Evolutionary conservation across 2,797 vertebrate genomes (phyloP), one percentile per base, ranked within the genome.

Genomic region (Gallinago solitaria): DNA sequence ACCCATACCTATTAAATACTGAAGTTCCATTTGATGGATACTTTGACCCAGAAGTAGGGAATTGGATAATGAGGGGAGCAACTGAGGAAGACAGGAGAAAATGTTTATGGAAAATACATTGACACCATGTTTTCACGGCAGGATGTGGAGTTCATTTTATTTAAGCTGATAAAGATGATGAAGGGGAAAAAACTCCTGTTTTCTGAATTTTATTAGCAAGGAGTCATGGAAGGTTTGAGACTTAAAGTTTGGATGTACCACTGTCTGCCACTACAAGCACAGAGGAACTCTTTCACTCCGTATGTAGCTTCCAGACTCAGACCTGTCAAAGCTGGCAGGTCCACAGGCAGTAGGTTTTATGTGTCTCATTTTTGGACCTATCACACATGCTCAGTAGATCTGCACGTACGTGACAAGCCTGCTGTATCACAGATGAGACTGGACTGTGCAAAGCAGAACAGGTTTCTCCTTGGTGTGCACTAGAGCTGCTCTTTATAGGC

Each of bases 321-420:
- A 93, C 86, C 51, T 95, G 94, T 82, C 92, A 95, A 87, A 96
- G 45, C 56, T 96, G 94, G 94, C 95, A 92, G 63, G 77, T 93
- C 77, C 74, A 76, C 74, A 86, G 83, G 85, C 90, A 56, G 54
- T 19, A 68, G 67, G 20, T 79, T 95, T 96, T 90, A 82, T 90
- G 56, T 90, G 93, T 63, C 74, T 94, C 86, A 67, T 70, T 93
- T 95, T n/a, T 87, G 88, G 91, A 89, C 70, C 30, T 63, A 16
- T 51, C 69, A 25, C 65, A 63, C 43, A 51, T 0, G 0, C 51
- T 67, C 63, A 74, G 70, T 53, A 59, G 47, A 90, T 78, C 63
- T 87, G 92, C 50, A 78, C 0, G 1, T 59, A 87, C 5, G 6
- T 67, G 83, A 89, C 59, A 74, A 89, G 63, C 27, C 73, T 90